These are phyloP conservation scores for Lepus timidus DNA, from an alignment of 2,113 vertebrate genomes.

Conservation along the genomic window DNA sequence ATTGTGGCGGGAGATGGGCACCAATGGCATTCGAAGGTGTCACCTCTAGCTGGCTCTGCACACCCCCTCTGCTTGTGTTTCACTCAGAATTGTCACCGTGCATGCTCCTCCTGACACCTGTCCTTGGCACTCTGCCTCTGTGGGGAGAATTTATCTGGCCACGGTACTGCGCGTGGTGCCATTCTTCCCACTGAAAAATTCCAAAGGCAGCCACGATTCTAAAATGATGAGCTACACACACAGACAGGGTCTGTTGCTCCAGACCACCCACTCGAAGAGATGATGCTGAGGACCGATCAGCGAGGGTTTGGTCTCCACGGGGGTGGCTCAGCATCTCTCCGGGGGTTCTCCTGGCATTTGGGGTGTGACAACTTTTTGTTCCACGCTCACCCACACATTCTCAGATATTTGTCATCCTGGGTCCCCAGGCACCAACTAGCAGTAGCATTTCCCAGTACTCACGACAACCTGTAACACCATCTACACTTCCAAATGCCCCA, in stretches of 20 bases:
- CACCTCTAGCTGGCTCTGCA: background rate
- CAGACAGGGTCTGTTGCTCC: background rate
- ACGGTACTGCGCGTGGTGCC: background rate
- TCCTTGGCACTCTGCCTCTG: background rate
- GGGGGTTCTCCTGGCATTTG: background rate
- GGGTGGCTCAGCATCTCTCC: background rate
- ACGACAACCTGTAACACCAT: background rate
- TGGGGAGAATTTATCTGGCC: background rate
- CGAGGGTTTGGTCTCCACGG: background rate
- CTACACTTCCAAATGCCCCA: background rate
- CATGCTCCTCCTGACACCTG: background rate
- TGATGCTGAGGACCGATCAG: background rate
- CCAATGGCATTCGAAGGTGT: too few relatives aligned
- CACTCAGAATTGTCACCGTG: background rate
- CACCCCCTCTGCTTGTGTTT: background rate
- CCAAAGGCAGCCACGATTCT: background rate
- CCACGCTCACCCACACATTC: background rate
- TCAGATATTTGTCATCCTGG: background rate
- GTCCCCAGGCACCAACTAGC: background rate
- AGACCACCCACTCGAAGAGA: background rate
- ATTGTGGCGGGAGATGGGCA: background rate
- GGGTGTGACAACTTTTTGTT: background rate
- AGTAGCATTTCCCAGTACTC: background rate
- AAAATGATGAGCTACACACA: background rate
- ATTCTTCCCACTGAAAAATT: background rate